Evolutionary conservation across 2,888 invertebrate genomes (phyloP), one percentile per base, ranked within the genome.

Genomic region (Drosophila nr. perissopoda): DNA sequence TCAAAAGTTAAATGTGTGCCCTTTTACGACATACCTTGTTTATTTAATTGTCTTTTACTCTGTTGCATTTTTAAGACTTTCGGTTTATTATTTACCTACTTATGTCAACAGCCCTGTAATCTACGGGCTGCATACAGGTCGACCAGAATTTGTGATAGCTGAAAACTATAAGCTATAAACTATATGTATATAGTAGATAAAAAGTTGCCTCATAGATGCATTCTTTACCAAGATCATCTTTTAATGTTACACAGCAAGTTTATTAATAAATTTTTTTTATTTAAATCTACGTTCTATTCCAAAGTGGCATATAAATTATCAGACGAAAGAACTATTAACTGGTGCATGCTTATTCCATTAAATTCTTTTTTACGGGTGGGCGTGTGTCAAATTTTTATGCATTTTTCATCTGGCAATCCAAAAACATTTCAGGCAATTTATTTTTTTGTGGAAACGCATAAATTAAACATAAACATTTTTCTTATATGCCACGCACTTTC

Each of bases 31-130:
- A 34, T 52, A 51, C 29, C 85, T 80, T 87, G 87, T 87, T 90
- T 81, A 73, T 86, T 90, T 87, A 90, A 87, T 87, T 87, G 83
- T 86, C 82, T 86, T 86, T 90, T 86, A 82, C 75, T 80, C 63
- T 76, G 72, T 69, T 49, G 79, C 70, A 71, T 82, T 87, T 63
- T 63, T 68, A 48, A 51, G 58, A 21, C 59, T 49, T 70, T 71
- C 38, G 42, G 33, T 73, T 77, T 73, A 76, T 76, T 87, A 83
- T 76, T 80, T 76, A 67, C 58, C 77, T 33, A 69, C 53, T 78
- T 73, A 62, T 76, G 84, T 86, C 73, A 78, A 83, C 75, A 85
- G 68, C 25, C 18, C 29, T 40, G 29, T 40, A 57, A 40, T 21
- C 57, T 40, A 57, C 31, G 56, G 7, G 31, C n/a, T 2, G n/a